These are phyloP conservation scores for Melikaiella ostensackeni DNA, from an alignment of 2,888 invertebrate genomes.

Conservation along the genomic window DNA sequence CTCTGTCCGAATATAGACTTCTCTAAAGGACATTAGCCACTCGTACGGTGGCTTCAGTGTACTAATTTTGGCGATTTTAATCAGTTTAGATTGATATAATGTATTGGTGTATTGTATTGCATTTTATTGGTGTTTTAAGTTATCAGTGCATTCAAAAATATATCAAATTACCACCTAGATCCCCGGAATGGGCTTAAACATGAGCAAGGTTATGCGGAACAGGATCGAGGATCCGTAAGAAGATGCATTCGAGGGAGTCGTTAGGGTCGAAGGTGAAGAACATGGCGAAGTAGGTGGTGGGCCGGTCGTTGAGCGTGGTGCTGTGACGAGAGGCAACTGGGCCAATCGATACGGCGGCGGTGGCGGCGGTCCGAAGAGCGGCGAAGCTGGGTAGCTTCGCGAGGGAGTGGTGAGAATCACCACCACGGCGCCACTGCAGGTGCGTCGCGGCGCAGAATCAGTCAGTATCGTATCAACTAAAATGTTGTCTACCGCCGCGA, in stretches of 20 bases:
- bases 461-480: constrained; percentile 56
- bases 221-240: constrained; percentile 45
- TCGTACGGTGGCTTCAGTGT: too few relatives aligned
- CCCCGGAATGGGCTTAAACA: not conserved
- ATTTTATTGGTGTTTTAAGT: too few relatives aligned
- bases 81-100: too few relatives aligned
- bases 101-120: too few relatives aligned
- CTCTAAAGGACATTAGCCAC: too few relatives aligned
- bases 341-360: constrained; percentile 71
- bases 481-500: constrained; percentile 57
- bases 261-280: constrained; percentile 48
- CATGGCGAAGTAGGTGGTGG: constrained; percentile 53
- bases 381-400: constrained; percentile 42
- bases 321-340: constrained; percentile 72
- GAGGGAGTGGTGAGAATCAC: constrained; percentile 41
- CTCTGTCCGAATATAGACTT: too few relatives aligned
- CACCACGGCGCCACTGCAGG: constrained; percentile 45
- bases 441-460: constrained; percentile 61
- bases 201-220: constrained; percentile 23
- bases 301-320: constrained; percentile 54
- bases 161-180: not conserved
- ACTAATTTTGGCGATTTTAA: too few relatives aligned
- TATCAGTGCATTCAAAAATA: not conserved
- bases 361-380: constrained; percentile 54
- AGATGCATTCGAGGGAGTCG: constrained; percentile 41